phyloP scores from a whole-genome alignment of 2,113 vertebrate genomes.

The Gobius niger region DNA sequence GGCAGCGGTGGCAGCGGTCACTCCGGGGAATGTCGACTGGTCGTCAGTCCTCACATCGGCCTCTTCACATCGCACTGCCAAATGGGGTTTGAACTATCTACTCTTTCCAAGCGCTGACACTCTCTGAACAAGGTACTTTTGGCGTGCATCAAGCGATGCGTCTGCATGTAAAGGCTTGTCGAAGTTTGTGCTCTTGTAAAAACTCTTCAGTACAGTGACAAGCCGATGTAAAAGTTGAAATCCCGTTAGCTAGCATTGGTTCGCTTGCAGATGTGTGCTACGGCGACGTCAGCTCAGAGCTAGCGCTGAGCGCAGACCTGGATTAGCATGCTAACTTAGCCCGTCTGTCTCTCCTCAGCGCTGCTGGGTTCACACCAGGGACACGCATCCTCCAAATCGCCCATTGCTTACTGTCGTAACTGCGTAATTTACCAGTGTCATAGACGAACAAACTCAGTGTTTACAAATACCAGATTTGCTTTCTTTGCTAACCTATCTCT shows the following conservation, averaged over 20 bases:
- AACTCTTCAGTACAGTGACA: constrained; percentile 37
- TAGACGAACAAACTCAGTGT: background rate
- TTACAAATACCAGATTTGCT: constrained; percentile 32
- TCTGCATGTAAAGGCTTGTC: background rate
- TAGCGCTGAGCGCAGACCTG: constrained; percentile 53
- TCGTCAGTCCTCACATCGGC: constrained; percentile 79
- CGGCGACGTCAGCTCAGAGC: constrained; percentile 54
- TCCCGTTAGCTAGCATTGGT: constrained; percentile 50
- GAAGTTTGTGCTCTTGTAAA: constrained; percentile 45
- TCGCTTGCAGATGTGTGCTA: constrained; percentile 57
- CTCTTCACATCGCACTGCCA: constrained; percentile 67
- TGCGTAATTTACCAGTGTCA: background rate
- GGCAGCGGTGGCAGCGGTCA: constrained; percentile 49
- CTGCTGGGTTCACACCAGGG: constrained; percentile 62
- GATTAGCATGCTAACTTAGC: constrained; percentile 74
- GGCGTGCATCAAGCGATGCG: background rate
- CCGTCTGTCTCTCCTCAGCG: constrained; percentile 27
- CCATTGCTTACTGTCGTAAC: constrained; percentile 12
- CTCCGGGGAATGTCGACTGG: constrained; percentile 77
- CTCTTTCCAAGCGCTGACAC: constrained; percentile 49
- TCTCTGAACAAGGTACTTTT: constrained; percentile 8
- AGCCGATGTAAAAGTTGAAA: constrained; percentile 63
- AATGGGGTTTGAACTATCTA: constrained; percentile 68
- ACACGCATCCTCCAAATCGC: constrained; percentile 54
- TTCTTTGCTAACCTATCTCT: constrained; percentile 43